Conservation (phyloP, 2,888 invertebrate genomes). For the Brenthis daphne region DNA sequence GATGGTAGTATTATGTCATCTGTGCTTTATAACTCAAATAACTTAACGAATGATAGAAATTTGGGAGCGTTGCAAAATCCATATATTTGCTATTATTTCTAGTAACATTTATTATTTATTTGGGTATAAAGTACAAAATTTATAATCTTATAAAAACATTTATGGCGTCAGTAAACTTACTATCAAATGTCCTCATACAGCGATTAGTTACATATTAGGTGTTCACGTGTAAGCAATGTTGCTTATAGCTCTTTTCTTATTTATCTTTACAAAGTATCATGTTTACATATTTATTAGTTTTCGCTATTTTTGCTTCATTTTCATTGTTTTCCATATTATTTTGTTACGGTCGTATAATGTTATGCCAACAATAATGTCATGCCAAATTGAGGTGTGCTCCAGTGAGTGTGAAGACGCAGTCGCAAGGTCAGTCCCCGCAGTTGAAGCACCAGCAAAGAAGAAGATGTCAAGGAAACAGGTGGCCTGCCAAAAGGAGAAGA, state of each 20-base stretch:
- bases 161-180: slow-evolving; percentile 15
- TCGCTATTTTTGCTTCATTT: no score
- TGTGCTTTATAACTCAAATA: no score
- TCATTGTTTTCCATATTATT: no score
- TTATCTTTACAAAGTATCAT: no score
- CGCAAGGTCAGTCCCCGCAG: slow-evolving; percentile 89
- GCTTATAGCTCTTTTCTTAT: no score
- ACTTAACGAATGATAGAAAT: no score
- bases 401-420: slow-evolving; percentile 98
- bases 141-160: slow-evolving; percentile 1
- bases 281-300: no score
- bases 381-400: slow-evolving; percentile 98
- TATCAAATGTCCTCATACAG: neutral
- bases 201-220: neutral
- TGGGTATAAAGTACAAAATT: slow-evolving; percentile 8
- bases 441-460: slow-evolving; percentile 95
- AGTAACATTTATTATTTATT: neutral
- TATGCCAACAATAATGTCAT: slow-evolving; percentile 93
- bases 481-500: slow-evolving; percentile 95
- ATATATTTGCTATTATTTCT: neutral
- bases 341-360: slow-evolving; percentile 96
- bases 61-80: no score
- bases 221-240: no score
- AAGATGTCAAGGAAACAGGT: slow-evolving; percentile 98
- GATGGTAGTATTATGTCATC: no score